These are phyloP conservation scores for Fragum fragum DNA, from an alignment of 2,888 invertebrate genomes.

Conservation along the genomic window DNA sequence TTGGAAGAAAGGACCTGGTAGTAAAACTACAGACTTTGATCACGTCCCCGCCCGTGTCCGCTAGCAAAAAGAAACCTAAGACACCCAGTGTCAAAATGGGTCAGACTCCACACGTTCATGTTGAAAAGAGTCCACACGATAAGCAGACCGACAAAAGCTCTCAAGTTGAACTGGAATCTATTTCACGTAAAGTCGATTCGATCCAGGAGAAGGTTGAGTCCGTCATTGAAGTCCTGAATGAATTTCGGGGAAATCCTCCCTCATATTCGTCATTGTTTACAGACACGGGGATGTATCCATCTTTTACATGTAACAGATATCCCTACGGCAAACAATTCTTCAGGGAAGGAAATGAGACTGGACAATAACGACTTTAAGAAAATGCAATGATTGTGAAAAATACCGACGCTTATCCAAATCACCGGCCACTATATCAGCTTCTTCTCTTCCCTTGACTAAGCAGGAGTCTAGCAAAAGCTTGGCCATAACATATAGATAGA, in stretches of 20 bases:
- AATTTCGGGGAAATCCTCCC: neutral
- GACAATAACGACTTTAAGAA: too few species aligned
- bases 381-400: too few species aligned
- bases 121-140: neutral
- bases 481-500: too few species aligned
- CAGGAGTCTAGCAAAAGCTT: too few species aligned
- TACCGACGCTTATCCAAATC: too few species aligned
- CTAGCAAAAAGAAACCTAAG: neutral
- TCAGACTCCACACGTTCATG: neutral
- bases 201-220: slow-evolving; percentile 4
- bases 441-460: too few species aligned
- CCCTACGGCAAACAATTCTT: neutral
- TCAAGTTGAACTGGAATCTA: neutral
- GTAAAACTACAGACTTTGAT: slow-evolving; percentile 4
- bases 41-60: neutral
- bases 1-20: slow-evolving; percentile 10
- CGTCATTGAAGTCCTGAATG: neutral
- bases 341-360: too few species aligned
- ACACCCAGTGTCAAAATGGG: neutral
- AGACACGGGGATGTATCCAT: neutral
- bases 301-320: neutral
- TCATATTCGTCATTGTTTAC: neutral
- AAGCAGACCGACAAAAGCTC: neutral
- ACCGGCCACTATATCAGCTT: too few species aligned
- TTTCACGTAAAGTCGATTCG: neutral